These are phyloP conservation scores for Gymnogyps californianus DNA, from an alignment of 2,113 vertebrate species.

Conservation along the genomic window DNA sequence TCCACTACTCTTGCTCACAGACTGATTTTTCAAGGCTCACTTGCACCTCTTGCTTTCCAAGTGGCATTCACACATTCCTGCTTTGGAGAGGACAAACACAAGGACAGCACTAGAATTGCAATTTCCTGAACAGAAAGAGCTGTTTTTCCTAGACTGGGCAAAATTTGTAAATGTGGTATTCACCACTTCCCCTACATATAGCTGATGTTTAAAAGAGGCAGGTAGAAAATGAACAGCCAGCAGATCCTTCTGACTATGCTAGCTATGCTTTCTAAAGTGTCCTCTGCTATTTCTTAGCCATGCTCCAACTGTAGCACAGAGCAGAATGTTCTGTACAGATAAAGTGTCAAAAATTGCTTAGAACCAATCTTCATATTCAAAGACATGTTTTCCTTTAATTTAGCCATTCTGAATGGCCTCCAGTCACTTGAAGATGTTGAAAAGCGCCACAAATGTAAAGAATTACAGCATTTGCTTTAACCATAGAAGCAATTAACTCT, in stretches of 20 bases:
- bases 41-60: background rate
- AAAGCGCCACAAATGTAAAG: constrained; percentile 58
- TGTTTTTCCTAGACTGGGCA: background rate
- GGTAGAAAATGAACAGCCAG: background rate
- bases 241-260: background rate
- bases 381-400: constrained; percentile 20
- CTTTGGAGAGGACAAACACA: background rate
- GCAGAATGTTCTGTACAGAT: constrained; percentile 25
- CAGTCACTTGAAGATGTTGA: constrained; percentile 45
- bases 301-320: background rate
- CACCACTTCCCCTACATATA: background rate
- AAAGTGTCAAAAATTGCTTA: constrained; percentile 5
- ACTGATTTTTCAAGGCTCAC: background rate
- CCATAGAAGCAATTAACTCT: constrained; percentile 74
- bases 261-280: background rate
- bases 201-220: background rate
- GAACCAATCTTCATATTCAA: background rate
- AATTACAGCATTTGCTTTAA: constrained; percentile 65
- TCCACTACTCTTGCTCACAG: background rate
- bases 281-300: background rate
- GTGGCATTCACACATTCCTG: background rate
- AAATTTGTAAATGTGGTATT: background rate
- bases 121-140: background rate
- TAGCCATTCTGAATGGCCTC: background rate
- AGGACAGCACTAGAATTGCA: background rate